These are phyloP conservation scores for Brenthis daphne DNA, from an alignment of 2,888 invertebrate genomes.

Conservation along the genomic window DNA sequence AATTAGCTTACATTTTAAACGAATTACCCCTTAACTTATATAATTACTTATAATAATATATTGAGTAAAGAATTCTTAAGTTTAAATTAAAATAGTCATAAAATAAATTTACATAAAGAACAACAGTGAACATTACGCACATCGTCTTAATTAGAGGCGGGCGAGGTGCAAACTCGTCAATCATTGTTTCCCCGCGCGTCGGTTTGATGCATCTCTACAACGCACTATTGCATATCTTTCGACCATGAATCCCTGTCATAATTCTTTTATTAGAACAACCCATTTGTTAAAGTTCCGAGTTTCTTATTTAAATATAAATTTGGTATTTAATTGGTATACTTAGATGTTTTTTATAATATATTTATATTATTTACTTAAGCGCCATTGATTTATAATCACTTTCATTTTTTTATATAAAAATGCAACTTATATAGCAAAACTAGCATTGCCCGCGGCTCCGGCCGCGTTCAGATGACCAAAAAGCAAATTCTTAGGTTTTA, in stretches of 20 bases:
- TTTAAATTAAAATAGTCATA: conserved; percentile 5
- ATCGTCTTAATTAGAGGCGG: conserved; percentile 78
- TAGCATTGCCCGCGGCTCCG: too few species aligned
- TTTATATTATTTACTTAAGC: neutral
- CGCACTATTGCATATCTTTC: conserved; percentile 62
- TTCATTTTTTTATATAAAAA: neutral
- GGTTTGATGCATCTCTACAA: conserved; percentile 65
- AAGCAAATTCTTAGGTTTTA: too few species aligned
- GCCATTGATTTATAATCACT: neutral
- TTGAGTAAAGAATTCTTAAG: neutral
- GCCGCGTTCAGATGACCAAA: too few species aligned
- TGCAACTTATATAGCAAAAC: neutral
- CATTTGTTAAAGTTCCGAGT: conserved; percentile 25
- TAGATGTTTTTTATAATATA: neutral
- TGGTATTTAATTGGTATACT: neutral
- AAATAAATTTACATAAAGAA: conserved; percentile 9
- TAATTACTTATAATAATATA: neutral
- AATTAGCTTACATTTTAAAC: too few species aligned
- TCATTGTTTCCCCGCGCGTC: conserved; percentile 70
- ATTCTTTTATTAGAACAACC: conserved; percentile 38
- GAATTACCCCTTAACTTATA: too few species aligned
- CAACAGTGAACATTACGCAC: conserved; percentile 69
- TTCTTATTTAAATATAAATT: conserved; percentile 9
- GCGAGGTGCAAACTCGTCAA: conserved; percentile 80
- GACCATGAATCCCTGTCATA: conserved; percentile 62